phyloP scores from a whole-genome alignment of 2,113 vertebrate genomes.

The Rana temporaria region DNA sequence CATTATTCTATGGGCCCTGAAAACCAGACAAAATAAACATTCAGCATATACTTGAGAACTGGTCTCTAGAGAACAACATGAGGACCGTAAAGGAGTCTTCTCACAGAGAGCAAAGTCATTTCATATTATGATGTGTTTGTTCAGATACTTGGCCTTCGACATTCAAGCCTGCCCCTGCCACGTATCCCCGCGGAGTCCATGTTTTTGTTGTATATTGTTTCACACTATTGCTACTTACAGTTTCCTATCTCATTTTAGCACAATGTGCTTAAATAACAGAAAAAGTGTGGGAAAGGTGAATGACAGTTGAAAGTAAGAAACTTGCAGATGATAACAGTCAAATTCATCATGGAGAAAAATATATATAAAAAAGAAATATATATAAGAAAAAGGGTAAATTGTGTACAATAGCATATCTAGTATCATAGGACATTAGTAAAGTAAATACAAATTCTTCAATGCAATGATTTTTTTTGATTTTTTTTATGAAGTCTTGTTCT shows the following conservation, averaged over 20 bases:
- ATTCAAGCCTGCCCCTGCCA: conserved; percentile 66
- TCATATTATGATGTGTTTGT: not conserved
- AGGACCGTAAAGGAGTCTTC: not conserved
- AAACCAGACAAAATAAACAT: not conserved
- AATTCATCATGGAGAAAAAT: too few relatives aligned
- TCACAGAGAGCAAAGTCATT: not conserved
- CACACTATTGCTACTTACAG: not conserved
- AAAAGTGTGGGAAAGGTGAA: conserved; percentile 35
- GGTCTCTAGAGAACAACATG: not conserved
- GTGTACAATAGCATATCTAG: too few relatives aligned
- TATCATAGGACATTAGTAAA: too few relatives aligned
- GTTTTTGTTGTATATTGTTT: conserved; percentile 23
- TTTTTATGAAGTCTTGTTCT: too few relatives aligned
- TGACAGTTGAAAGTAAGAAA: not conserved
- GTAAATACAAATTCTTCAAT: too few relatives aligned
- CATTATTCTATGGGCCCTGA: not conserved
- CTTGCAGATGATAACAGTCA: too few relatives aligned
- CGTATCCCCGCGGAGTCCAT: conserved; percentile 61
- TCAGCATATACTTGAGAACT: not conserved
- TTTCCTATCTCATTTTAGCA: not conserved
- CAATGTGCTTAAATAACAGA: not conserved
- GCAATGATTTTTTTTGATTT: too few relatives aligned
- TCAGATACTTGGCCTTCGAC: conserved; percentile 3
- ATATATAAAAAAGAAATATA: too few relatives aligned
- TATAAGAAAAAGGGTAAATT: too few relatives aligned